These are phyloP conservation scores for Callithrix jacchus DNA, from an alignment of 2,113 vertebrate genomes.

Conservation along the genomic window DNA sequence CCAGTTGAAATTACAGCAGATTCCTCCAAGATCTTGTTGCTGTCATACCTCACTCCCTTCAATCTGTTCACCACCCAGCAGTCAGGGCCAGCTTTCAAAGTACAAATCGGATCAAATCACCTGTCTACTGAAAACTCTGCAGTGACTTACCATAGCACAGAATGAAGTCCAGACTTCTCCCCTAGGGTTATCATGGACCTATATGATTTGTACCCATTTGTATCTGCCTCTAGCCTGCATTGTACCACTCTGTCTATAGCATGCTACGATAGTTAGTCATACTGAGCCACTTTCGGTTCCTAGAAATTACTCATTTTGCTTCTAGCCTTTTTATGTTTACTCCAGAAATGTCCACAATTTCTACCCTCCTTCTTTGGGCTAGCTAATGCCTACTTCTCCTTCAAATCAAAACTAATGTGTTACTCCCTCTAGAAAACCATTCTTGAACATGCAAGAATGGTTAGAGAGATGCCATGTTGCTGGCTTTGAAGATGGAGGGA, in stretches of 20 bases:
- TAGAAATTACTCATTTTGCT: background rate
- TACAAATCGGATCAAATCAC: background rate
- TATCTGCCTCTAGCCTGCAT: background rate
- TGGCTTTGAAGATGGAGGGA: background rate
- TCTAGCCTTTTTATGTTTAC: background rate
- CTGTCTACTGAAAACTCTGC: background rate
- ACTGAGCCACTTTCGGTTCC: background rate
- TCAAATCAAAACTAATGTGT: background rate
- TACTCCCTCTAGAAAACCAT: background rate
- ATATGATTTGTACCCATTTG: background rate
- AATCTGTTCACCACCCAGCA: background rate
- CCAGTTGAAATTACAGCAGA: background rate
- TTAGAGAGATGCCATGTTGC: background rate
- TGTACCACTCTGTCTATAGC: background rate
- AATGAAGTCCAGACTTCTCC: background rate
- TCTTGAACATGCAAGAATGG: background rate
- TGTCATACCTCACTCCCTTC: background rate
- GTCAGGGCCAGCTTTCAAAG: background rate
- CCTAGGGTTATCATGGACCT: background rate
- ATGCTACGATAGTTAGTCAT: background rate
- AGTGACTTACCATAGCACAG: background rate
- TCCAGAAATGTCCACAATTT: background rate
- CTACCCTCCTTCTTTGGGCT: background rate
- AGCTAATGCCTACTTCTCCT: background rate
- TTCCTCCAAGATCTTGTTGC: background rate